phyloP scores from a whole-genome alignment of 1,140 invertebrate species.

The Adelges cooleyi region DNA sequence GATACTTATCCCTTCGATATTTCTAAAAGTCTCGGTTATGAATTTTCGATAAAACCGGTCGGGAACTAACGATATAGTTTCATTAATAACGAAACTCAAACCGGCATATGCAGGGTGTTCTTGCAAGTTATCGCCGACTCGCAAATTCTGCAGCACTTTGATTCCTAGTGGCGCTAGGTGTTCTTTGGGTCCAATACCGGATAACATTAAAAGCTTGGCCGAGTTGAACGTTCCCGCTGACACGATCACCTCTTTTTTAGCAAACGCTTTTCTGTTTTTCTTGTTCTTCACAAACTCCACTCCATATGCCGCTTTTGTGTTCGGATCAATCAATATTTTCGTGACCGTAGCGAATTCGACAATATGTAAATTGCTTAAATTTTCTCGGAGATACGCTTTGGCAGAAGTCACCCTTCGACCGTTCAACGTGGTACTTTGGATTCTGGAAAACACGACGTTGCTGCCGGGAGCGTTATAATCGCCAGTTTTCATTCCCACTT shows the following conservation, averaged over 20 bases:
- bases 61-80: constrained; percentile 36
- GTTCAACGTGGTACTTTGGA: constrained; percentile 40
- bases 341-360: constrained; percentile 45
- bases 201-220: constrained; percentile 52
- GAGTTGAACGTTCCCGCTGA: constrained; percentile 49
- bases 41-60: constrained; percentile 38
- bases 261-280: constrained; percentile 37
- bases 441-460: constrained; percentile 41
- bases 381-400: constrained; percentile 43
- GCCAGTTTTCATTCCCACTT: constrained; percentile 45
- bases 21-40: constrained; percentile 26
- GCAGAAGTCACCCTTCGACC: constrained; percentile 46
- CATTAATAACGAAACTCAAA: constrained; percentile 52
- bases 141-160: constrained; percentile 48
- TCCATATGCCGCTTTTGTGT: constrained; percentile 50
- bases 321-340: constrained; percentile 57
- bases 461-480: constrained; percentile 54
- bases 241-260: constrained; percentile 48
- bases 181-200: constrained; percentile 51
- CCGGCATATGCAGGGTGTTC: constrained; percentile 60
- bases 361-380: constrained; percentile 53
- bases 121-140: constrained; percentile 68
- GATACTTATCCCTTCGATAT: constrained; percentile 38
- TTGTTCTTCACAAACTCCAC: constrained; percentile 46
- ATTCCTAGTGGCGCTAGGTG: constrained; percentile 44